A percentile compares a stretch with the other conserved stretches of the same genome.
Evolutionary conservation across 2,888 invertebrate species (phyloP).

Genomic region (Dugesia japonica): DNA sequence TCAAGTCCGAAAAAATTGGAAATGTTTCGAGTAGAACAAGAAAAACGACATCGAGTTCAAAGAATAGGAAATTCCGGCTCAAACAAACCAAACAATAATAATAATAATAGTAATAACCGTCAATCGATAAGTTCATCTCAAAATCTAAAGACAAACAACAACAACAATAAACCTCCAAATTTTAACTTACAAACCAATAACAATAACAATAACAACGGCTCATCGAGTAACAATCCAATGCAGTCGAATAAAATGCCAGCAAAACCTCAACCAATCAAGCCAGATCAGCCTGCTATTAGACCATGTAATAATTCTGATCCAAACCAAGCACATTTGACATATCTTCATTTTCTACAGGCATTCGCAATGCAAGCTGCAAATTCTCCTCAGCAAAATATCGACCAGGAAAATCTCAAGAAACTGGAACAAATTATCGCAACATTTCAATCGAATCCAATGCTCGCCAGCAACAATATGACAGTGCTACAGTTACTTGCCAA

Average conservation of each 20-base stretch:
- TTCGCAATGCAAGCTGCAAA: background rate
- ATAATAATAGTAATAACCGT: background rate
- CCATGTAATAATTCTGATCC: background rate
- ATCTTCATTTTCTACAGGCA: background rate
- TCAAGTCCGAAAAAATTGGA: constrained; percentile 14
- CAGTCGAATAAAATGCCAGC: background rate
- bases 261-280: background rate
- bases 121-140: background rate
- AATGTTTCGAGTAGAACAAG: background rate
- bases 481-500: background rate
- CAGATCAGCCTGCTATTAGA: background rate
- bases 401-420: background rate
- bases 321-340: background rate
- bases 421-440: background rate
- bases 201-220: too few relatives aligned
- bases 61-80: too few relatives aligned
- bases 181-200: background rate
- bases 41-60: background rate
- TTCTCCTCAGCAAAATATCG: background rate
- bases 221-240: background rate
- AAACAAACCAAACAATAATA: too few relatives aligned
- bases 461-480: background rate
- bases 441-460: background rate
- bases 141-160: background rate
- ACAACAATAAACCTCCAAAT: background rate